phyloP scores from a whole-genome alignment of 2,797 vertebrate species.

The Ambastaia sidthimunki region DNA sequence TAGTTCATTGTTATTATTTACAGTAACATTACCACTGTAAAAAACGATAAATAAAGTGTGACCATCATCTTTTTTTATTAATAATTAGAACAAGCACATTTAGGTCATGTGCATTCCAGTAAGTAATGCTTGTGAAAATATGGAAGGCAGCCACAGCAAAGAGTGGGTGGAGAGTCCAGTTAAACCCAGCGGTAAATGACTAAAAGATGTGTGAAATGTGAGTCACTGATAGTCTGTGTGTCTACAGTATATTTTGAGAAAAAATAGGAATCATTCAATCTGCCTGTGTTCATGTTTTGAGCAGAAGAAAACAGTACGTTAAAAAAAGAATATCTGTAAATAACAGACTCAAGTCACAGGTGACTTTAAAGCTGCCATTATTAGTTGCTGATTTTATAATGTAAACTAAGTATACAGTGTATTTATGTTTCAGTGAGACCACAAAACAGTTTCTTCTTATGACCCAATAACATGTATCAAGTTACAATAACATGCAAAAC shows the following conservation, averaged over 20 bases:
- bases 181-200: conserved; percentile 56
- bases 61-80: background rate
- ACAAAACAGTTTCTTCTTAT: background rate
- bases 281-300: conserved; percentile 30
- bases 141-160: too few relatives aligned
- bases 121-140: conserved; percentile 16
- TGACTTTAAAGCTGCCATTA: conserved; percentile 30
- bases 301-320: conserved; percentile 51
- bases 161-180: conserved; percentile 43
- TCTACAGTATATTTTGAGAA: conserved; percentile 22
- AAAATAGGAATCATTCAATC: conserved; percentile 39
- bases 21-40: background rate
- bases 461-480: background rate
- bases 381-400: background rate
- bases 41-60: background rate
- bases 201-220: conserved; percentile 61
- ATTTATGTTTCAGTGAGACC: background rate
- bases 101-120: conserved; percentile 41
- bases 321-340: conserved; percentile 37
- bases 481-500: conserved; percentile 37
- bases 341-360: conserved; percentile 30
- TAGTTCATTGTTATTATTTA: background rate
- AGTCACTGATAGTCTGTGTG: conserved; percentile 56
- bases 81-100: conserved; percentile 51
- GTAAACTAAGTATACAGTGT: background rate